Percentiles rank a stretch among this genome's conserved stretches.
Evolutionary conservation across 2,888 invertebrate species (phyloP).

Genomic region (Horisme vitalbata): DNA sequence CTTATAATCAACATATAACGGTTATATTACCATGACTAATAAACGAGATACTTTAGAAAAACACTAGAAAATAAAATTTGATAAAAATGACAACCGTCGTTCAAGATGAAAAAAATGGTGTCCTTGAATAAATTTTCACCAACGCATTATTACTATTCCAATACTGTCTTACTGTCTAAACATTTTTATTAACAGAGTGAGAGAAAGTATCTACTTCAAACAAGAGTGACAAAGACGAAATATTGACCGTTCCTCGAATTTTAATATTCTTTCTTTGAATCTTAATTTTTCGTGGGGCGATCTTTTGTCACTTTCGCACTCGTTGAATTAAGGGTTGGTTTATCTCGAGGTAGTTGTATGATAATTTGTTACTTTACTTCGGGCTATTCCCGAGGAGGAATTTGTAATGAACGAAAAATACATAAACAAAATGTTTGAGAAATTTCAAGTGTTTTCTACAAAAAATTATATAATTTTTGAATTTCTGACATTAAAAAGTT

Average conservation of each 20-base stretch:
- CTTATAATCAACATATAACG: too few species aligned
- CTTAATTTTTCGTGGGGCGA: slow-evolving; percentile 78
- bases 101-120: too few species aligned
- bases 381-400: slow-evolving; percentile 25
- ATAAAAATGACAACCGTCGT: too few species aligned
- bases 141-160: slow-evolving; percentile 29
- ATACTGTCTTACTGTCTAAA: slow-evolving; percentile 47
- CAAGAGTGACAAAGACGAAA: slow-evolving; percentile 47
- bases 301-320: slow-evolving; percentile 49
- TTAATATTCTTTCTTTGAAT: slow-evolving; percentile 83
- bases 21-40: too few species aligned
- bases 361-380: slow-evolving; percentile 52
- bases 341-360: slow-evolving; percentile 45
- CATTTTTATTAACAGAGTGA: slow-evolving; percentile 55
- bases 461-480: too few species aligned
- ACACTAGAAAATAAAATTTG: too few species aligned
- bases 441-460: too few species aligned
- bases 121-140: slow-evolving; percentile 22
- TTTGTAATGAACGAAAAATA: slow-evolving; percentile 11
- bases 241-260: slow-evolving; percentile 77
- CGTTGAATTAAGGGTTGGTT: slow-evolving; percentile 50
- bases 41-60: too few species aligned
- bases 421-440: slow-evolving; percentile 3
- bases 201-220: slow-evolving; percentile 31
- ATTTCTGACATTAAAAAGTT: too few species aligned